Evolutionary conservation across 1,140 invertebrate genomes (phyloP).

Genomic region (Ylistrum balloti): DNA sequence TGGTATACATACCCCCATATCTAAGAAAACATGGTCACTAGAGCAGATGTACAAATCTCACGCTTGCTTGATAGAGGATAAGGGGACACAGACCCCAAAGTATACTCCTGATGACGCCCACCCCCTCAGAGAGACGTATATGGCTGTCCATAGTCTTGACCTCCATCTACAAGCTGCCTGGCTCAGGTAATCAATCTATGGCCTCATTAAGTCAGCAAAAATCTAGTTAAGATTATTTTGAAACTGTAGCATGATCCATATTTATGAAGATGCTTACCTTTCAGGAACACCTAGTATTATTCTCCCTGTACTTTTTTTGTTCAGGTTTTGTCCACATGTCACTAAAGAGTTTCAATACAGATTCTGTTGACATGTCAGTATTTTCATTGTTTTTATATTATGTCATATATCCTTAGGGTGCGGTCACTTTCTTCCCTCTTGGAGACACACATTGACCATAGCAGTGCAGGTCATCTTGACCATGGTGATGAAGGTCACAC

Average conservation of each 20-base stretch:
- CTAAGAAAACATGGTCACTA: background rate
- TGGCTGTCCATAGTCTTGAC: slow-evolving; percentile 73
- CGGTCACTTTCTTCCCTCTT: background rate
- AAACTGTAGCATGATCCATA: too few species aligned
- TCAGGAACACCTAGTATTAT: too few species aligned
- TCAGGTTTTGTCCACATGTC: too few species aligned
- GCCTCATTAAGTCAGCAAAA: too few species aligned
- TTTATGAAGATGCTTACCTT: too few species aligned
- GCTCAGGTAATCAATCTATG: slow-evolving; percentile 55
- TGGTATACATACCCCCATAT: background rate
- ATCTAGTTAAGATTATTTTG: too few species aligned
- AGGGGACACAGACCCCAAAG: background rate
- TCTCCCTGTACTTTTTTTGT: too few species aligned
- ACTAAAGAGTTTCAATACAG: too few species aligned
- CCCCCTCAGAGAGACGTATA: slow-evolving; percentile 56
- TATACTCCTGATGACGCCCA: background rate
- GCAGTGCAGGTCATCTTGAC: background rate
- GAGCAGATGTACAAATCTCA: background rate
- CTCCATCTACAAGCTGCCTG: slow-evolving; percentile 72
- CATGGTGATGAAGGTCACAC: slow-evolving; percentile 50
- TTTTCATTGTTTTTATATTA: background rate
- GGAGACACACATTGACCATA: background rate
- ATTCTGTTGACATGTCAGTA: too few species aligned
- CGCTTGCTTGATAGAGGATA: background rate
- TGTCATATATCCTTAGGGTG: too few species aligned